Percentiles rank a stretch among this genome's conserved stretches.
Conservation (phyloP, 2,888 invertebrate genomes). For the Bombyx huttoni region DNA sequence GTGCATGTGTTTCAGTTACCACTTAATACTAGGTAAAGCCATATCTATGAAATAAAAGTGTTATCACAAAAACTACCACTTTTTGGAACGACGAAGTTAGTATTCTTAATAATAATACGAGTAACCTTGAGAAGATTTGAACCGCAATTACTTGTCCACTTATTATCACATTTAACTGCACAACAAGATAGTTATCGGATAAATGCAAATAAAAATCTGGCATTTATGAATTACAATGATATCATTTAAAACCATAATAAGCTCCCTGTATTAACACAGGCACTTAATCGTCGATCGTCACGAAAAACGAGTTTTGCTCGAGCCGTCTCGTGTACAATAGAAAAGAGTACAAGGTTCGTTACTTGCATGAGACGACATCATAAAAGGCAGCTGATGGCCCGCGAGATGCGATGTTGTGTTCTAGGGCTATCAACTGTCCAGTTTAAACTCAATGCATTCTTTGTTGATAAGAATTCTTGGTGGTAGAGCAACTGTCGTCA, state of each 20-base stretch:
- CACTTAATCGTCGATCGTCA: constrained; percentile 25
- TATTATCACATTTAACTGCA: background rate
- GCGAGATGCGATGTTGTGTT: constrained; percentile 10
- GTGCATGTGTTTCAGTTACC: too few relatives aligned
- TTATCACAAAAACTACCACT: too few relatives aligned
- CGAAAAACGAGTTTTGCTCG: constrained; percentile 21
- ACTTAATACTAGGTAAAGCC: too few relatives aligned
- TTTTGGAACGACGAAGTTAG: too few relatives aligned
- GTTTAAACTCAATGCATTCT: background rate
- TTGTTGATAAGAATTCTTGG: too few relatives aligned
- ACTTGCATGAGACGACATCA: constrained; percentile 50
- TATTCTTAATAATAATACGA: too few relatives aligned
- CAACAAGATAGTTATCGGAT: background rate
- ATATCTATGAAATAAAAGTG: too few relatives aligned
- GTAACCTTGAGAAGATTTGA: too few relatives aligned
- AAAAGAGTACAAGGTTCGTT: constrained; percentile 58
- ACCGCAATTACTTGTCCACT: too few relatives aligned
- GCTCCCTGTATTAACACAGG: constrained; percentile 12
- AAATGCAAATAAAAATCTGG: constrained; percentile 1
- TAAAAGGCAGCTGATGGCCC: constrained; percentile 48
- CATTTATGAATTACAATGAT: constrained; percentile 6
- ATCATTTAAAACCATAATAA: constrained; percentile 6
- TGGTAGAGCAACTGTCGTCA: too few relatives aligned
- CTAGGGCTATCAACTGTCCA: background rate
- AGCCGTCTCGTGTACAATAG: constrained; percentile 47